Base-by-base conservation (phyloP, 2,888 invertebrate genomes). In the Synergus itoensis region DNA sequence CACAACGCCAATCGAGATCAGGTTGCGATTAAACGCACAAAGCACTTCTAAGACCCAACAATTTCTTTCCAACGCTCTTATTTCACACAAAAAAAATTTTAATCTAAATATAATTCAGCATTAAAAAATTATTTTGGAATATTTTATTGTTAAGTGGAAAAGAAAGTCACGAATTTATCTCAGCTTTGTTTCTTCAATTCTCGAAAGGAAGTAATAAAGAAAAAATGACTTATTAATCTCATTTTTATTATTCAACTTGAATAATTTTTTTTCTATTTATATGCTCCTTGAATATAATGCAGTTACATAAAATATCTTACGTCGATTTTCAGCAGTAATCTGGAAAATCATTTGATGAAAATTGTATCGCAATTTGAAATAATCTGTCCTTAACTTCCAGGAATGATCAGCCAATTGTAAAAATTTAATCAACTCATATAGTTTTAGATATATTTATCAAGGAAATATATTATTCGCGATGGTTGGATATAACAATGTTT, bases 11-110 rank as follows among this genome's bases (percentile, higher is more conserved):
- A 57, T 53, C 36, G 73, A 48, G 73, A 73, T 73, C 73, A 73
- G 36, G 36, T 73, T 73, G 53, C 73, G 73, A 73, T 73, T 57
- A 73, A 73, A 73, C 53, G 53, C 73, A 41, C 67, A 67, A 67
- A 45, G 67, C 43, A 67, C 14, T 41, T 67, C 18, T 67, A 21
- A 67, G 41, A 45, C 21, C 14, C 21, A 43, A 67, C n/a, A 65
- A 9, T 63, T 53, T n/a, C 53, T 16, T 1, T n/a, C n/a, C n/a
- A n/a, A 8, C n/a, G n/a, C 7, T 53, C 53, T 53, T 1, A n/a
- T 53, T 16, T 16, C 7, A 53, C 7, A 53, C 28, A n/a, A 16
- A 7, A 48, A 16, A 16, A 16, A 5, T 36, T 36, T 36, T 7
- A 36, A 36, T 36, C 36, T 7, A 7, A 36, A 36, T 36, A 36